These are phyloP conservation scores for Macrophya alboannulata DNA, from an alignment of 2,888 invertebrate species.

Conservation along the genomic window DNA sequence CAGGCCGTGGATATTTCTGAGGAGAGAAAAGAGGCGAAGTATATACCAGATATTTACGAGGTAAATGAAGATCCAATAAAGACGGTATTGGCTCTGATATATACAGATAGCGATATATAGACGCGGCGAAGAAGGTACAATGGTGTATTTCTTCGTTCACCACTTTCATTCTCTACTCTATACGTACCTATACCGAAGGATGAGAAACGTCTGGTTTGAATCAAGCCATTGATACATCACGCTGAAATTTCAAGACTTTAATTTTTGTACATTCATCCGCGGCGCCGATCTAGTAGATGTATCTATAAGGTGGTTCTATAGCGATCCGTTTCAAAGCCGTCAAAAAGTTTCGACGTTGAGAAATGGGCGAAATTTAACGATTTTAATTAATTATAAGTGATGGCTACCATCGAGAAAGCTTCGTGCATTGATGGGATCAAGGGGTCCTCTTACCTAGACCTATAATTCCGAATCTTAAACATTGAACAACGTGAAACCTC, in stretches of 20 bases:
- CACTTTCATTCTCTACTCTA: conserved; percentile 4
- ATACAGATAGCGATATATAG: background rate
- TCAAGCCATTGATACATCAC: conserved; percentile 4
- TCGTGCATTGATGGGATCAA: conserved; percentile 23
- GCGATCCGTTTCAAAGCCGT: background rate
- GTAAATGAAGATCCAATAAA: conserved; percentile 44
- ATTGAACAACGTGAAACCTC: background rate
- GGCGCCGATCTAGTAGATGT: background rate
- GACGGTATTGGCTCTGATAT: conserved; percentile 2
- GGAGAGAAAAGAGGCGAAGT: background rate
- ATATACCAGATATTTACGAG: conserved; percentile 27
- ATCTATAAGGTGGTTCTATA: background rate
- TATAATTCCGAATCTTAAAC: background rate
- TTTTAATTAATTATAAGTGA: conserved; percentile 11
- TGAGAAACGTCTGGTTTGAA: background rate
- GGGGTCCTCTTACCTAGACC: background rate
- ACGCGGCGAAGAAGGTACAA: background rate
- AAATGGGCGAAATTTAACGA: conserved; percentile 12
- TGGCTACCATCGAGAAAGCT: conserved; percentile 17
- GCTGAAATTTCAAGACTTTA: background rate
- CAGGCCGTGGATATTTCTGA: background rate
- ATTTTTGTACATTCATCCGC: background rate
- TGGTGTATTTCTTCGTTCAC: background rate
- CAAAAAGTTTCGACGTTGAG: conserved; percentile 11
- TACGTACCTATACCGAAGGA: background rate